Evolutionary conservation across 1,140 invertebrate species (phyloP).

Genomic region (Ostrea denselamellosa): DNA sequence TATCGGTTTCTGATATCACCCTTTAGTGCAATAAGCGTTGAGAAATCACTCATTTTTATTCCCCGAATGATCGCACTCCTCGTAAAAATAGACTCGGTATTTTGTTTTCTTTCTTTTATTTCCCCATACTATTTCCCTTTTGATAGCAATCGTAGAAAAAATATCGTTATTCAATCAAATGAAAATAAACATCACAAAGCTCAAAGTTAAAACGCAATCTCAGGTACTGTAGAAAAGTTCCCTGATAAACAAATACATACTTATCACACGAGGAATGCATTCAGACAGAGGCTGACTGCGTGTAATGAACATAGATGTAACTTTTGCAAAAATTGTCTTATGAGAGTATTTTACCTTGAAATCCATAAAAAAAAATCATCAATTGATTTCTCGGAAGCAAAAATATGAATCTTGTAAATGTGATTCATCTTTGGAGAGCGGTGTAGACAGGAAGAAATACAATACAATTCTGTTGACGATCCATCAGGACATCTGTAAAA

Average conservation of each 20-base stretch:
- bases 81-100: background rate
- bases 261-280: too few relatives aligned
- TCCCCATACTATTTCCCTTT: background rate
- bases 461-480: background rate
- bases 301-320: too few relatives aligned
- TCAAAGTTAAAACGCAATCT: too few relatives aligned
- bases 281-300: too few relatives aligned
- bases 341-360: background rate
- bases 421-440: background rate
- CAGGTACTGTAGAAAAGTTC: too few relatives aligned
- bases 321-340: too few relatives aligned
- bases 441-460: background rate
- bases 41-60: constrained; percentile 2
- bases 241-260: too few relatives aligned
- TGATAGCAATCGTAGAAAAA: background rate
- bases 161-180: background rate
- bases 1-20: constrained; percentile 32
- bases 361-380: background rate
- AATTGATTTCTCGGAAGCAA: background rate
- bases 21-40: constrained; percentile 23
- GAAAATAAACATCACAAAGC: too few relatives aligned
- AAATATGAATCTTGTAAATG: background rate
- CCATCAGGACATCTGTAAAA: background rate
- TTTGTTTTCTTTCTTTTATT: background rate
- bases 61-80: background rate